Conservation (phyloP, 2,113 vertebrate species). For the Megaceryle torquata region DNA sequence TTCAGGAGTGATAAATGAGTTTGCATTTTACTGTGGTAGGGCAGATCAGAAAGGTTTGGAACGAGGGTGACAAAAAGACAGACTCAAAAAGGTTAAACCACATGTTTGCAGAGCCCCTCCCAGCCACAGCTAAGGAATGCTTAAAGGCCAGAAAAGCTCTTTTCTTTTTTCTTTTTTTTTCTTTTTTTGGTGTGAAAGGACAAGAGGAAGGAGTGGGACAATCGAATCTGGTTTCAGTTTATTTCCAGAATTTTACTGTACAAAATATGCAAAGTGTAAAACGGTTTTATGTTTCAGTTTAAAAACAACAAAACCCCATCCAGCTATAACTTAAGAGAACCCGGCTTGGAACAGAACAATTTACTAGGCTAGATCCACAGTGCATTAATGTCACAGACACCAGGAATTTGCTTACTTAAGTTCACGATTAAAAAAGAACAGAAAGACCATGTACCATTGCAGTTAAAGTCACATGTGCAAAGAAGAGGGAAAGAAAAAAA, state of each 20-base stretch:
- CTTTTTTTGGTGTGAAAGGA: not conserved
- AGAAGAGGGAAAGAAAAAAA: not conserved
- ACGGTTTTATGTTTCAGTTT: constrained; percentile 60
- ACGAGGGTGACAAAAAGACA: not conserved
- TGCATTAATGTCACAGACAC: constrained; percentile 44
- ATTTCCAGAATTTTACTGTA: constrained; percentile 75
- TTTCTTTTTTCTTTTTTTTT: not conserved
- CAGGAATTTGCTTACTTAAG: constrained; percentile 38
- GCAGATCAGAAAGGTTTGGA: not conserved
- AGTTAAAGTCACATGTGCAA: constrained; percentile 23
- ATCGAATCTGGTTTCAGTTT: constrained; percentile 60
- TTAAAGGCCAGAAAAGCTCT: not conserved
- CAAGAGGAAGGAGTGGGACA: constrained; percentile 7
- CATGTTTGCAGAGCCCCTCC: constrained; percentile 17
- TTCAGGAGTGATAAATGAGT: constrained; percentile 30
- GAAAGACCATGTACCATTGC: constrained; percentile 19
- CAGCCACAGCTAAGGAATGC: not conserved
- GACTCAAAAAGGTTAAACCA: constrained; percentile 1
- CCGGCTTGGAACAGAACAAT: constrained; percentile 54
- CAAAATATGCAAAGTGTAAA: constrained; percentile 73
- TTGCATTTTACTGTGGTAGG: not conserved
- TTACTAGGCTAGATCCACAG: constrained; percentile 51
- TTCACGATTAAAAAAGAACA: constrained; percentile 12
- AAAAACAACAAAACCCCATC: constrained; percentile 58
- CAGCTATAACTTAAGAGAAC: constrained; percentile 59